These are phyloP conservation scores for Hedya salicella DNA, from an alignment of 2,888 invertebrate species.

Conservation along the genomic window DNA sequence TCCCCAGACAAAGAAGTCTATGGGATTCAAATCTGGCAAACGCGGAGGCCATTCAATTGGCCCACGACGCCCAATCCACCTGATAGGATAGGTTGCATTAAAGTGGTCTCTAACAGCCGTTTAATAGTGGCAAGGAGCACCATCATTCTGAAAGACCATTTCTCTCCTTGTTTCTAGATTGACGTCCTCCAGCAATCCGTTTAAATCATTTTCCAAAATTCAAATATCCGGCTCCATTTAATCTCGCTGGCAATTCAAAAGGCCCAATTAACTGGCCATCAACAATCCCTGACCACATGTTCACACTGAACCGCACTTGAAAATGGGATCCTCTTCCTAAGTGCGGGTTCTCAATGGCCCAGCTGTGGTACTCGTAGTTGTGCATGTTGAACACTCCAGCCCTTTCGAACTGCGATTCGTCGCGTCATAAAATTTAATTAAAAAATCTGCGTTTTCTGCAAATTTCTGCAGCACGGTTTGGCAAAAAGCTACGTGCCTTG, in stretches of 20 bases:
- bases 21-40: slow-evolving; percentile 45
- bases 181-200: not conserved
- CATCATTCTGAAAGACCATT: not conserved
- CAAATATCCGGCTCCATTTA: too few relatives aligned
- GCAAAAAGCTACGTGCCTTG: not conserved
- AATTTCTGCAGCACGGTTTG: not conserved
- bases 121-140: not conserved
- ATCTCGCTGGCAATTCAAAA: not conserved
- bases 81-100: slow-evolving; percentile 38
- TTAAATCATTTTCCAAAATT: too few relatives aligned
- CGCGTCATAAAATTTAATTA: slow-evolving; percentile 48
- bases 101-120: not conserved
- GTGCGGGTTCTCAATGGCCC: slow-evolving; percentile 47
- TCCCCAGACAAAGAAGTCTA: slow-evolving; percentile 45
- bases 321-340: not conserved
- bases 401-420: slow-evolving; percentile 47
- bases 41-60: slow-evolving; percentile 45
- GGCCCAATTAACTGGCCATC: not conserved
- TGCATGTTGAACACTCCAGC: slow-evolving; percentile 49
- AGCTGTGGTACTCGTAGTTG: slow-evolving; percentile 50
- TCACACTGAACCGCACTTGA: not conserved
- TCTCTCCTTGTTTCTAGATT: not conserved
- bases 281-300: not conserved
- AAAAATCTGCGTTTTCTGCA: slow-evolving; percentile 28
- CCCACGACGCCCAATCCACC: slow-evolving; percentile 47